These are phyloP conservation scores for Latrodectus geometricus DNA, from an alignment of 1,140 invertebrate genomes.

Conservation along the genomic window DNA sequence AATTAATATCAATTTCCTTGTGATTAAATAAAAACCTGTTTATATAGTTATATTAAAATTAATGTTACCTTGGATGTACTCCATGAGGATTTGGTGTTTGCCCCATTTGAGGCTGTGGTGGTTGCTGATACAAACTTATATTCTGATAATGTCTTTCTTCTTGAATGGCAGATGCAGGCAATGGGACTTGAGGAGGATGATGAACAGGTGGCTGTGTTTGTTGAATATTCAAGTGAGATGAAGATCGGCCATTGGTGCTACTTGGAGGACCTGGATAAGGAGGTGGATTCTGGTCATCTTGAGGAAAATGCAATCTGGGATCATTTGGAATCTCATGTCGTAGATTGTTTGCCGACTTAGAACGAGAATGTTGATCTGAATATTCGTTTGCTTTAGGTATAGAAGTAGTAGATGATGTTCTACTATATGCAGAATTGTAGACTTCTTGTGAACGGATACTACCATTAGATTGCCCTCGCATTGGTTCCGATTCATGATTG, in stretches of 20 bases:
- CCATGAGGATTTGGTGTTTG: slow-evolving; percentile 32
- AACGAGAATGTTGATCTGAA: slow-evolving; percentile 30
- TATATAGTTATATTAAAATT: neutral
- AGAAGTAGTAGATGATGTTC: slow-evolving; percentile 75
- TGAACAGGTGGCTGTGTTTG: slow-evolving; percentile 62
- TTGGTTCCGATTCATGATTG: slow-evolving; percentile 36
- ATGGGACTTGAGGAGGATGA: slow-evolving; percentile 63
- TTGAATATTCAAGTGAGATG: slow-evolving; percentile 63
- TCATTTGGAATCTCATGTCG: slow-evolving; percentile 40
- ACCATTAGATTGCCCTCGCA: slow-evolving; percentile 17
- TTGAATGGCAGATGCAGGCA: slow-evolving; percentile 32
- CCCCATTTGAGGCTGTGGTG: neutral
- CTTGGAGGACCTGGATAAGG: slow-evolving; percentile 48
- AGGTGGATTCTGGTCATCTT: slow-evolving; percentile 62
- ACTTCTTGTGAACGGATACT: slow-evolving; percentile 72
- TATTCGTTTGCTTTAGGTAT: slow-evolving; percentile 59
- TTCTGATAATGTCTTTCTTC: slow-evolving; percentile 67
- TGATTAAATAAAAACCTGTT: no score
- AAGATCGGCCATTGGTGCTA: slow-evolving; percentile 14
- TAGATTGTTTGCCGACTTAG: slow-evolving; percentile 52
- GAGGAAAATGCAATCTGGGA: slow-evolving; percentile 54
- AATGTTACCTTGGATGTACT: slow-evolving; percentile 38
- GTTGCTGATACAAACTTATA: slow-evolving; percentile 65
- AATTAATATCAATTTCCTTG: no score
- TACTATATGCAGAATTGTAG: slow-evolving; percentile 77